These are phyloP conservation scores for Julus scandinavius DNA, from an alignment of 2,888 invertebrate species.

Conservation along the genomic window DNA sequence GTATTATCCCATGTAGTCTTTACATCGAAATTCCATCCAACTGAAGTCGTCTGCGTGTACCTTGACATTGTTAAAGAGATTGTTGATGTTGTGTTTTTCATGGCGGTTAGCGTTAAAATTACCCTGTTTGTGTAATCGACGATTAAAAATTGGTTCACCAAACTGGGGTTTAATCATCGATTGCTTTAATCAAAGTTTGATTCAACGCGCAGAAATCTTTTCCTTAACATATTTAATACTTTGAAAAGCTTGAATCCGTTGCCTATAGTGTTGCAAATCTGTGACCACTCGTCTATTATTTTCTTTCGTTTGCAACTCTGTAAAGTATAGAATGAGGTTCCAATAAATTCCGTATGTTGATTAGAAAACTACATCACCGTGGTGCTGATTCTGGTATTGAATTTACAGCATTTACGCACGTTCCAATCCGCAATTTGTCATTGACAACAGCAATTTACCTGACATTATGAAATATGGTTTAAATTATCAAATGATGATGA, in stretches of 20 bases:
- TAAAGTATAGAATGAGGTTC: slow-evolving; percentile 21
- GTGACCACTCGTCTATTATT: slow-evolving; percentile 10
- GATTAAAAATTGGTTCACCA: neutral
- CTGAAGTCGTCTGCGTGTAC: slow-evolving; percentile 5
- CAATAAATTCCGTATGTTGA: slow-evolving; percentile 36
- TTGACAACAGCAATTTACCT: no score
- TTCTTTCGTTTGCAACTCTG: slow-evolving; percentile 40
- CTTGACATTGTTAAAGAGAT: neutral
- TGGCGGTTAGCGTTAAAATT: neutral
- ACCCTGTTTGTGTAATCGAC: neutral
- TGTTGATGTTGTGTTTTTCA: neutral
- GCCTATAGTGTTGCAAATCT: slow-evolving; percentile 33
- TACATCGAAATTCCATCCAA: slow-evolving; percentile 33
- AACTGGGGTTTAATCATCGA: neutral
- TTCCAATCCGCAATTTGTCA: no score
- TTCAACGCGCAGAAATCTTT: neutral
- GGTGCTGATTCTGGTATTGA: no score
- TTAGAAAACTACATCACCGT: neutral
- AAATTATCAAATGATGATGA: no score
- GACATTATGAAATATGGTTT: no score
- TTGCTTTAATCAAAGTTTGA: neutral
- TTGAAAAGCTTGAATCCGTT: slow-evolving; percentile 21
- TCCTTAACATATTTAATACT: neutral
- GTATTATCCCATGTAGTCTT: neutral
- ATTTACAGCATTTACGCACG: no score